phyloP scores from a whole-genome alignment of 2,797 vertebrate genomes.

The Ctenosaura bakeri region DNA sequence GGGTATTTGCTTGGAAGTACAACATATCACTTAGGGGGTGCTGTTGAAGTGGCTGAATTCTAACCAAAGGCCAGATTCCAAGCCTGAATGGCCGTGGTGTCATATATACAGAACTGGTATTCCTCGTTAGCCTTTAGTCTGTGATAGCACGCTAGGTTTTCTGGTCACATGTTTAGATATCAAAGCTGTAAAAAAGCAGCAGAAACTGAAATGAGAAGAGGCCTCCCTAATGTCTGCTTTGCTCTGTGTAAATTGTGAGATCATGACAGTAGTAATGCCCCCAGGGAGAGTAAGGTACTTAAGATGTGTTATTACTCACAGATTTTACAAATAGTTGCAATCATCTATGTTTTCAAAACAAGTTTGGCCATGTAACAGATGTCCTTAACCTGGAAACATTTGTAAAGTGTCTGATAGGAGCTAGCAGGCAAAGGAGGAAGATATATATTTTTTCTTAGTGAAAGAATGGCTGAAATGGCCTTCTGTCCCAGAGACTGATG shows the following conservation, averaged over 20 bases:
- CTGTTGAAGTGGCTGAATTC: neutral
- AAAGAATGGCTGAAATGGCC: conserved; percentile 20
- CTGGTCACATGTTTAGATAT: neutral
- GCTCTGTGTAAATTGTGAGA: neutral
- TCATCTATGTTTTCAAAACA: neutral
- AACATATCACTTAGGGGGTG: neutral
- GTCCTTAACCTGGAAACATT: conserved; percentile 1
- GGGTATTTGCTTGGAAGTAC: neutral
- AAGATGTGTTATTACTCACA: neutral
- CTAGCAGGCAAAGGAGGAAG: neutral
- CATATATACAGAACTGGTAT: neutral
- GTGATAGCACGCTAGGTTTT: neutral
- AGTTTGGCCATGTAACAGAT: conserved; percentile 2
- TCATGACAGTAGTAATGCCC: neutral
- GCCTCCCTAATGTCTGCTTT: neutral
- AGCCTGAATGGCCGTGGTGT: neutral
- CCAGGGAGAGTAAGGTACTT: neutral
- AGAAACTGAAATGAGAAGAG: neutral
- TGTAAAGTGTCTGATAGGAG: conserved; percentile 1
- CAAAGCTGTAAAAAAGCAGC: neutral
- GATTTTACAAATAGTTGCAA: conserved; percentile 5
- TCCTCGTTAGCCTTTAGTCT: neutral
- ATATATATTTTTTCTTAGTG: neutral
- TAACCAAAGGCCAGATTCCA: neutral
- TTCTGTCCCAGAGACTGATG: neutral